Evolutionary conservation across 2,113 vertebrate species (phyloP), one percentile per base, ranked within the genome.

Genomic region (Cebidichthys violaceus): DNA sequence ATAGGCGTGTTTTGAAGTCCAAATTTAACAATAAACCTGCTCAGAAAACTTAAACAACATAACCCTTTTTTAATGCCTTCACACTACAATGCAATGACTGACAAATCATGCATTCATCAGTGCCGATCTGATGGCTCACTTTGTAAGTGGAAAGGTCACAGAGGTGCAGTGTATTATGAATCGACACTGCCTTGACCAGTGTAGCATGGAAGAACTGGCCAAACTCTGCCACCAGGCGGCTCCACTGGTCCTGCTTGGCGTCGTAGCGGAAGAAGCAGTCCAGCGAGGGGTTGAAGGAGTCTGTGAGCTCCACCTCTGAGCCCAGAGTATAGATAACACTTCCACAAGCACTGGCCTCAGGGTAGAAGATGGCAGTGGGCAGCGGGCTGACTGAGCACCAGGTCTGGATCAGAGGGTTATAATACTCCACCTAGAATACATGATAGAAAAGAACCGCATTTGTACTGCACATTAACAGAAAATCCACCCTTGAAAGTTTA

Each of bases 141-240:
- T 99, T 99, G 74, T 99, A 99, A 4, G 97, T 99, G 52, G 98
- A 99, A 72, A 99, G 96, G 92, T 99, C 98, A 82, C 98, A 99
- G 76, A 99, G 96, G 79, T 99, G 98, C 70, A 99, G 93, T 0
- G 96, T 97, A 22, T 95, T 94, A 65, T 97, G 96, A 52, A 99
- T 94, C 2, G 97, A 96, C 74, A 99, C 97, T 0, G 98, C 96
- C 90, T 99, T 99, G 89, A 98, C 97, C 65, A 99, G 91, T 0
- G 96, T 99, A 50, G 98, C 98, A 17, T 99, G 98, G 89, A 99
- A 99, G 92, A 98, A 98, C 47, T 98, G 97, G 22, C 98, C 97
- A 73, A 99, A 99, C 88, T 99, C 98, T 67, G 97, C 97, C 78
- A 99, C 96, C 64, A 99, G 93, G 86, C 97, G 97, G 85, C 96